phyloP scores from a whole-genome alignment of 2,797 vertebrate genomes.

The Onychomys torridus region DNA sequence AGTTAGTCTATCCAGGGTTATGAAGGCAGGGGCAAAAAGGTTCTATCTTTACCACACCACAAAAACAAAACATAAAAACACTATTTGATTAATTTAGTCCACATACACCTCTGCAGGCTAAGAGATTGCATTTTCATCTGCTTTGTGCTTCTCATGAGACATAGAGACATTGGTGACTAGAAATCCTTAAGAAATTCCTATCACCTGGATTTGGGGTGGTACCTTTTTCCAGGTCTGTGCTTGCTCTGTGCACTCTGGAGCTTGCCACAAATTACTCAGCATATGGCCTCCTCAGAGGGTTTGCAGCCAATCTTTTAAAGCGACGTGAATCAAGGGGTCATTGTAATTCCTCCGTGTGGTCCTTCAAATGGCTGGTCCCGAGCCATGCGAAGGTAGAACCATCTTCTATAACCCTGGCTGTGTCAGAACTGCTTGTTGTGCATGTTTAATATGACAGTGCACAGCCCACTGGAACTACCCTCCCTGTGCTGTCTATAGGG shows the following conservation, averaged over 20 bases:
- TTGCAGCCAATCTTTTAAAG: conserved; percentile 79
- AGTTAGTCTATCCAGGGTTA: conserved; percentile 60
- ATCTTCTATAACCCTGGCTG: conserved; percentile 77
- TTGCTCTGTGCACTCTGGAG: conserved; percentile 76
- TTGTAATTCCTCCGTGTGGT: conserved; percentile 84
- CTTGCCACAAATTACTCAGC: conserved; percentile 84
- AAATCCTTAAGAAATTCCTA: conserved; percentile 82
- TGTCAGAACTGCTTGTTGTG: conserved; percentile 64
- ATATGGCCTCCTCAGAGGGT: conserved; percentile 88
- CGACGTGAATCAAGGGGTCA: conserved; percentile 86
- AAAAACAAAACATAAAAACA: neutral
- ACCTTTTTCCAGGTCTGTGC: conserved; percentile 80
- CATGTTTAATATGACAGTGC: conserved; percentile 73
- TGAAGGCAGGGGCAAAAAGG: conserved; percentile 64
- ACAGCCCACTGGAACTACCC: conserved; percentile 63
- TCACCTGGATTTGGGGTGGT: conserved; percentile 84
- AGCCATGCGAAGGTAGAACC: conserved; percentile 83
- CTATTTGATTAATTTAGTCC: conserved; percentile 57
- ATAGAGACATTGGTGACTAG: conserved; percentile 70
- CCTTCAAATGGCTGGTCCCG: conserved; percentile 87
- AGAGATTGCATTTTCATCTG: conserved; percentile 75
- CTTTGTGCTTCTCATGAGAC: conserved; percentile 81
- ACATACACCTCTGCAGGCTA: conserved; percentile 56
- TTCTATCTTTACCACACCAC: neutral
- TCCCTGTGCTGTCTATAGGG: conserved; percentile 18